phyloP scores from a whole-genome alignment of 2,888 invertebrate species.

The Fragum fragum region DNA sequence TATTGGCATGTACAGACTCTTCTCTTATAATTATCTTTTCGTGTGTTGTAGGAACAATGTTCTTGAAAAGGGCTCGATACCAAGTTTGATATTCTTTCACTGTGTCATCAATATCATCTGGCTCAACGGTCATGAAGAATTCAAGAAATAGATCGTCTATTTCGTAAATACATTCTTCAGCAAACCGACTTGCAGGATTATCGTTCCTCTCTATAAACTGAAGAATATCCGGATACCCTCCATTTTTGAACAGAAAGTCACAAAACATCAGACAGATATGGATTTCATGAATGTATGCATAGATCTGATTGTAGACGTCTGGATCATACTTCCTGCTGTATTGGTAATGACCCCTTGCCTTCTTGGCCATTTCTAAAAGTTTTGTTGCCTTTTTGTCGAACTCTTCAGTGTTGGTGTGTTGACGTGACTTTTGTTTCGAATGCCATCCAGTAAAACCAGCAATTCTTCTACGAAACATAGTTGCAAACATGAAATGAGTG shows the following conservation, averaged over 20 bases:
- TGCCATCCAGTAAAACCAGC: slow-evolving; percentile 43
- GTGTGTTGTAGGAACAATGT: neutral
- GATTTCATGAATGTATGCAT: slow-evolving; percentile 61
- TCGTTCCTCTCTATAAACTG: neutral
- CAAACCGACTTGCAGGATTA: neutral
- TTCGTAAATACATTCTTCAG: slow-evolving; percentile 17
- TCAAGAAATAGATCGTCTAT: slow-evolving; percentile 25
- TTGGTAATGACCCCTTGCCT: slow-evolving; percentile 52
- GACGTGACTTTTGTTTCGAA: slow-evolving; percentile 31
- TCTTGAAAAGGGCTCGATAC: slow-evolving; percentile 13
- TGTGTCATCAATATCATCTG: slow-evolving; percentile 8
- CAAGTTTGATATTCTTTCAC: neutral
- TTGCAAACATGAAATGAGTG: slow-evolving; percentile 60
- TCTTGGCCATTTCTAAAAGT: slow-evolving; percentile 44
- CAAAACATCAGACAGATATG: slow-evolving; percentile 56
- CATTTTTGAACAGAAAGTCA: slow-evolving; percentile 40
- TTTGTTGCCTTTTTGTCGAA: slow-evolving; percentile 24
- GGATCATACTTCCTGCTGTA: slow-evolving; percentile 50
- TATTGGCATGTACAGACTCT: neutral
- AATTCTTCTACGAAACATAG: slow-evolving; percentile 48
- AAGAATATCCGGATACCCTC: slow-evolving; percentile 10
- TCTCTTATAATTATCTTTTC: neutral
- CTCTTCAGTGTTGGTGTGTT: slow-evolving; percentile 16
- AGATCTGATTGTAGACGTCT: slow-evolving; percentile 29
- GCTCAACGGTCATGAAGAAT: slow-evolving; percentile 4